Base-by-base conservation (phyloP, 2,113 vertebrate species). In the Brienomyrus longianalis region DNA sequence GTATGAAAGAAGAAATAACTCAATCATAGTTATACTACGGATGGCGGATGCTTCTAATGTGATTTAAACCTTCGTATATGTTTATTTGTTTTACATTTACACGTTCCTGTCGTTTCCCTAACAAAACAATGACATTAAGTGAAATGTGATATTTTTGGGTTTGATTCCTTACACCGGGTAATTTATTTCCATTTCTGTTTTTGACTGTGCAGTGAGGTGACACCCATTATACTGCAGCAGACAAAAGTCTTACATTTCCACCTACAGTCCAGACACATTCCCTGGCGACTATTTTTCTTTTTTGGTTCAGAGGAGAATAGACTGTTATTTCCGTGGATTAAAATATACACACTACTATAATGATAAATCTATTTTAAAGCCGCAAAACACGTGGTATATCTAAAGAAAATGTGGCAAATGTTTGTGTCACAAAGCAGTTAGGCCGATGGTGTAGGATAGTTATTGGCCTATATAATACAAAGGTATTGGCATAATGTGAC, bases 81-180 rank as follows among this genome's bases (percentile, higher is more conserved):
- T 39, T 80, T 80, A 2, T 13, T 80, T 80, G 35, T 80, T 43
- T 80, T 39, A 43, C 31, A 80, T 43, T 35, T 80, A 80, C 74
- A 19, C 17, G 35, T 1, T 43, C 74, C 74, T 35, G 74, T 39
- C 39, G 27, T 39, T 80, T 80, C 74, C 35, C 11, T 77, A 77
- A 39, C 15, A 77, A 77, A 77, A 5, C 74, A 80, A 21, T 80
- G 74, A 7, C 74, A 80, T 39, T 19, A 43, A 80, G 74, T 19
- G 74, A 80, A 84, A 48, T 84, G 19, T n/a, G 80, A 48, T 84
- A 84, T 84, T 84, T 83, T 84, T 13, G 74, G 31, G 74, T 48
- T 48, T 84, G 45, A 84, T 84, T 19, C 43, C 1, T 47, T 83
- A 9, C 19, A 83, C 80, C 15, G 39, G 45, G 62, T 66, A 66